Conservation (phyloP, 92 coral and sea anemone species). For the Montipora capitata region DNA sequence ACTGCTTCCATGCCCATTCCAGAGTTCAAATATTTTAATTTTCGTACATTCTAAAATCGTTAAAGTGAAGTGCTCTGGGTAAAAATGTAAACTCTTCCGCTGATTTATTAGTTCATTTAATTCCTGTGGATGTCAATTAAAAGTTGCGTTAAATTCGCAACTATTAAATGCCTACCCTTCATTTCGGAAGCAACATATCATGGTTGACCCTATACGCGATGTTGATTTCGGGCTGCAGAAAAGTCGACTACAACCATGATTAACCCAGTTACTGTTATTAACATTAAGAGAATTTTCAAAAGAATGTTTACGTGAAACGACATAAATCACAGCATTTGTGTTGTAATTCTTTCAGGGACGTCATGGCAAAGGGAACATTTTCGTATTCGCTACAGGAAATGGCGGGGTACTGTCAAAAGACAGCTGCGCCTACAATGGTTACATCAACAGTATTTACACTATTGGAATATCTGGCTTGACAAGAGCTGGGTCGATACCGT, state of each 20-base stretch:
- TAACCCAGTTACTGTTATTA: not conserved
- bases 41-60: too few species aligned
- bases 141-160: too few species aligned
- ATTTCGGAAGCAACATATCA: too few species aligned
- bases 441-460: conserved; percentile 55
- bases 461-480: conserved; percentile 39
- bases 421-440: conserved; percentile 59
- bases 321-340: not conserved
- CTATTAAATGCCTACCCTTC: too few species aligned
- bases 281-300: too few species aligned
- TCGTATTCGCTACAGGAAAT: conserved; percentile 46
- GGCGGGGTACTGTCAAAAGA: conserved; percentile 40
- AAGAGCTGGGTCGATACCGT: conserved; percentile 31
- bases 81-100: not conserved
- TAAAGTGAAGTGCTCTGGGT: too few species aligned
- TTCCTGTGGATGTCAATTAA: too few species aligned
- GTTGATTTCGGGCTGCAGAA: not conserved
- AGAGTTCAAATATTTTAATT: too few species aligned
- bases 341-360: conserved; percentile 20
- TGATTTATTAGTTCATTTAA: not conserved
- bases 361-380: conserved; percentile 29
- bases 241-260: not conserved
- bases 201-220: not conserved
- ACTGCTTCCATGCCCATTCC: too few species aligned
- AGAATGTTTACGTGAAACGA: too few species aligned